Evolutionary conservation across 2,797 vertebrate species (phyloP).

Genomic region (Ptychobarbus kaznakovi): DNA sequence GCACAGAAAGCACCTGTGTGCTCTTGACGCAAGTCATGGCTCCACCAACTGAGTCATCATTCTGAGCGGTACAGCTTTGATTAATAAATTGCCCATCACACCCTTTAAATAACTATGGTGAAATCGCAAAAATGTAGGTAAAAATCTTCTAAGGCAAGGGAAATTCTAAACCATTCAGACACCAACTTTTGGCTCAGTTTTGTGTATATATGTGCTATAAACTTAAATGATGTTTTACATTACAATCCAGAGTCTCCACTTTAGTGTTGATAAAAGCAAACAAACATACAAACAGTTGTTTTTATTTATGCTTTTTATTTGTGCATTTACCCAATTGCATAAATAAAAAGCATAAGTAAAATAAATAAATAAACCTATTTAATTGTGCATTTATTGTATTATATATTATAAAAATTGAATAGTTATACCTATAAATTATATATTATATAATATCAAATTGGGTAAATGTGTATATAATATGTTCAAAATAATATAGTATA

Average conservation of each 20-base stretch:
- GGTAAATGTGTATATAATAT: not conserved
- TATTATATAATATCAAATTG: not conserved
- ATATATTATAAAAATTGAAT: not conserved
- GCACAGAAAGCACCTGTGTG: slow-evolving; percentile 41
- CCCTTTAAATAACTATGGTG: not conserved
- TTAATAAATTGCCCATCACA: slow-evolving; percentile 10
- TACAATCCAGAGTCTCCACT: not conserved
- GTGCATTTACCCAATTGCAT: not conserved
- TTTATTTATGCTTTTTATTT: not conserved
- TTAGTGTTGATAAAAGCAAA: not conserved
- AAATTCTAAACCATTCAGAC: not conserved
- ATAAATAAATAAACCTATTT: not conserved
- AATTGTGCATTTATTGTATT: not conserved
- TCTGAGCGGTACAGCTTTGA: slow-evolving; percentile 1
- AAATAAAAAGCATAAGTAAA: not conserved
- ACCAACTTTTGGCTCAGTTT: not conserved
- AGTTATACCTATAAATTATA: not conserved
- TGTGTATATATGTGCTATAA: not conserved
- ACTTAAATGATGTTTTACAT: not conserved
- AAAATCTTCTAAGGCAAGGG: not conserved
- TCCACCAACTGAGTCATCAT: slow-evolving; percentile 8
- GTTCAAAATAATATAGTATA: not conserved
- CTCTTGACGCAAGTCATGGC: slow-evolving; percentile 29
- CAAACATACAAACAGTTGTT: not conserved
- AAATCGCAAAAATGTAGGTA: not conserved